These are phyloP conservation scores for Apodemus speciosus DNA, from an alignment of 2,113 vertebrate species.

Conservation along the genomic window DNA sequence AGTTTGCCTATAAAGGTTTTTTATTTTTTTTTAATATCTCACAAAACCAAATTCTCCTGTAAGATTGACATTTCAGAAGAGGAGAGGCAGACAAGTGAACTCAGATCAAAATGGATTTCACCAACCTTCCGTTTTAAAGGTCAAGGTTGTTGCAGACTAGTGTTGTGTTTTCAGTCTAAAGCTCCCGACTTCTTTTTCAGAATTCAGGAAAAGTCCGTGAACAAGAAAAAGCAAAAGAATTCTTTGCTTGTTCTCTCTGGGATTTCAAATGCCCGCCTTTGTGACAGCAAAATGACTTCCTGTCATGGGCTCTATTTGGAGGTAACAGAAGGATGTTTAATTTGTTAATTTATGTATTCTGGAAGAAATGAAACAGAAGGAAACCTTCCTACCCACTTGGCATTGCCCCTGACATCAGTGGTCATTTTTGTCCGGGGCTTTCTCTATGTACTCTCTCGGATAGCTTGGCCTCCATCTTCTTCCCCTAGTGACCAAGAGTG, in stretches of 20 bases:
- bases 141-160: slow-evolving; percentile 73
- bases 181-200: slow-evolving; percentile 62
- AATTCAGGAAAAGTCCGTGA: slow-evolving; percentile 47
- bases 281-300: slow-evolving; percentile 40
- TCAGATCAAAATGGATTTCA: slow-evolving; percentile 87
- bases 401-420: rapidly evolving
- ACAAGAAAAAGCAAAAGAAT: slow-evolving; percentile 31
- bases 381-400: neutral
- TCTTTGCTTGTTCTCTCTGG: slow-evolving; percentile 18
- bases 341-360: slow-evolving; percentile 24
- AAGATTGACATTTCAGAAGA: slow-evolving; percentile 86
- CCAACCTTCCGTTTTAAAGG: slow-evolving; percentile 85
- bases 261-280: neutral
- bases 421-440: too few relatives aligned
- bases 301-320: neutral
- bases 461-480: neutral
- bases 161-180: slow-evolving; percentile 68
- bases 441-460: rapidly evolving
- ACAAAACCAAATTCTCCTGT: slow-evolving; percentile 78
- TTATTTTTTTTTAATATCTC: slow-evolving; percentile 73
- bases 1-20: slow-evolving; percentile 79
- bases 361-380: neutral
- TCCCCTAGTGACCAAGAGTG: neutral
- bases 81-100: slow-evolving; percentile 84
- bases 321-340: slow-evolving; percentile 18